These are phyloP conservation scores for Enteromius afrohamiltoni DNA, from an alignment of 2,797 vertebrate genomes.

Conservation along the genomic window DNA sequence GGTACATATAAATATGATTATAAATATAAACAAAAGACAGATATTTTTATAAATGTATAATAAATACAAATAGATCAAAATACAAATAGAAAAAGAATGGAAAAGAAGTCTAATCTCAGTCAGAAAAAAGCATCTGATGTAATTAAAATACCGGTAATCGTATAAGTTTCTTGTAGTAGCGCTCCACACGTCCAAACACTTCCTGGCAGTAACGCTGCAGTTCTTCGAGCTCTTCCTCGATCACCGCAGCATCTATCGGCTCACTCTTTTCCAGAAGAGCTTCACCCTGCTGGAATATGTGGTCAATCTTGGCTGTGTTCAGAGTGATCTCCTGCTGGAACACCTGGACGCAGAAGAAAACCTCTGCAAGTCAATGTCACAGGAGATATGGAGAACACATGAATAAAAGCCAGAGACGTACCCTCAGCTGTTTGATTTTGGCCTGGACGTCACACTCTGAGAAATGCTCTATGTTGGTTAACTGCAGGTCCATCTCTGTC, in stretches of 20 bases:
- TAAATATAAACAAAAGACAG: neutral
- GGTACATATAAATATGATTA: neutral
- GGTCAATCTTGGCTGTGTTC: conserved; percentile 89
- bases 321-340: conserved; percentile 96
- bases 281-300: conserved; percentile 90
- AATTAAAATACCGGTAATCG: conserved; percentile 82
- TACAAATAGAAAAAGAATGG: neutral
- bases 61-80: neutral
- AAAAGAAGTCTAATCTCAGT: neutral
- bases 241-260: conserved; percentile 90
- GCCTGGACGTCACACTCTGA: conserved; percentile 96
- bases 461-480: conserved; percentile 98
- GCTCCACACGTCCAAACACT: conserved; percentile 93
- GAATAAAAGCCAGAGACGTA: conserved; percentile 58
- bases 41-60: neutral
- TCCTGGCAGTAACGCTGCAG: conserved; percentile 93
- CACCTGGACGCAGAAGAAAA: conserved; percentile 73
- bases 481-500: conserved; percentile 98
- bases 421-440: conserved; percentile 97
- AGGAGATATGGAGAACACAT: neutral
- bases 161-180: conserved; percentile 95
- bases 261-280: conserved; percentile 95
- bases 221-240: conserved; percentile 95
- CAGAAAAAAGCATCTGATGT: neutral
- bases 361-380: neutral